Conservation (phyloP, 2,797 vertebrate species). For the Odontamblyopus rebecca region DNA sequence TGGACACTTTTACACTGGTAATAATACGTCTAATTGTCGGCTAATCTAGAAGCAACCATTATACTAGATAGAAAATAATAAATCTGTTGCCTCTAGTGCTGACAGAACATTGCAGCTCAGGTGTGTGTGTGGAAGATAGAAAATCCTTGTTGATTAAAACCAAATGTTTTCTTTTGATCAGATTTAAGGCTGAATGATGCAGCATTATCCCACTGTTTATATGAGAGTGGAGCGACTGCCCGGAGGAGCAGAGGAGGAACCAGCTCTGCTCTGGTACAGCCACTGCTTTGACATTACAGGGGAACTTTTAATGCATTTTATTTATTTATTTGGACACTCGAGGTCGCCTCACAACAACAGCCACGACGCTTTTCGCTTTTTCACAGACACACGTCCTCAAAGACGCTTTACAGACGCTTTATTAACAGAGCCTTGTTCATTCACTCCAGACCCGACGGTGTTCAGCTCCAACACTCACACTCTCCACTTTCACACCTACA, state of each 20-base stretch:
- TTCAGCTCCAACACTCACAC: no score
- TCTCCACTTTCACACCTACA: no score
- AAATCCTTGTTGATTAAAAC: conserved; percentile 16
- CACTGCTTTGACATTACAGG: not conserved
- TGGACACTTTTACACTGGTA: no score
- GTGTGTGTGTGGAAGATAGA: not conserved
- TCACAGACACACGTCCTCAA: no score
- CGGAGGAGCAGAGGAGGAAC: conserved; percentile 8
- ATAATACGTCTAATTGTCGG: no score
- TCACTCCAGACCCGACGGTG: no score
- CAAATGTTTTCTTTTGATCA: not conserved
- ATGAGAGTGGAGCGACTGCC: conserved; percentile 8
- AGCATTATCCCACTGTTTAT: conserved; percentile 20
- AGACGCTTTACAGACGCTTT: no score
- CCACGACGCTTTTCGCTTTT: no score
- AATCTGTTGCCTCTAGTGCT: not conserved
- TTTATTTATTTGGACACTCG: no score
- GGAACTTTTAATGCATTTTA: no score
- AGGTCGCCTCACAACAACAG: no score
- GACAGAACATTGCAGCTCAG: not conserved
- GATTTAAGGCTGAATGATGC: conserved; percentile 28
- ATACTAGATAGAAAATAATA: not conserved
- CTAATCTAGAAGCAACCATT: not conserved
- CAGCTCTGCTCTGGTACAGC: not conserved
- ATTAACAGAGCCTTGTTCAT: no score